These are phyloP conservation scores for Thamnaconus septentrionalis DNA, from an alignment of 2,113 vertebrate genomes.

Conservation along the genomic window DNA sequence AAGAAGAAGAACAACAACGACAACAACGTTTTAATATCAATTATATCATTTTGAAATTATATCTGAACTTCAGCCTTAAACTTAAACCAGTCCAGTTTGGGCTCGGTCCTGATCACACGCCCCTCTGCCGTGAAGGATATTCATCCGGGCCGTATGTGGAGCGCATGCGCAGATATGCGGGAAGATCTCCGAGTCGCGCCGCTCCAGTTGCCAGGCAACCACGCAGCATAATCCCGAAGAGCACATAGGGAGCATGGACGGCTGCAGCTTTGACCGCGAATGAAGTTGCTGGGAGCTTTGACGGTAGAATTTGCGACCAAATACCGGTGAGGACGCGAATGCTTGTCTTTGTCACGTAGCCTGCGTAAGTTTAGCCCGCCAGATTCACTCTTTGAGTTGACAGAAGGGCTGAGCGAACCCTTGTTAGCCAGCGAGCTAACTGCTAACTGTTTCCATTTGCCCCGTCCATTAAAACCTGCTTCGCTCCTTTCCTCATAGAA, in stretches of 20 bases:
- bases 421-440: slow-evolving; percentile 35
- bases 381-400: background rate
- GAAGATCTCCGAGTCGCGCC: too few relatives aligned
- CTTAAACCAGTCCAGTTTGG: too few relatives aligned
- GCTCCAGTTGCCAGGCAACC: slow-evolving; percentile 50
- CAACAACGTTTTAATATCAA: too few relatives aligned
- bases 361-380: background rate
- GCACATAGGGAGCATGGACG: background rate
- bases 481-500: too few relatives aligned
- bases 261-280: background rate
- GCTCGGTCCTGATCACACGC: too few relatives aligned
- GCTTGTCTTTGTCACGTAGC: background rate
- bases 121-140: too few relatives aligned
- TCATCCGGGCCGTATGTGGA: too few relatives aligned
- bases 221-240: slow-evolving; percentile 36
- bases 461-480: too few relatives aligned
- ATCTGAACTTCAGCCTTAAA: too few relatives aligned
- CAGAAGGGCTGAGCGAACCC: slow-evolving; percentile 4
- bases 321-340: slow-evolving; percentile 18
- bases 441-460: background rate
- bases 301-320: background rate
- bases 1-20: too few relatives aligned
- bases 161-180: too few relatives aligned
- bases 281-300: background rate
- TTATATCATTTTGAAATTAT: too few relatives aligned